These are phyloP conservation scores for Agonum fuliginosum DNA, from an alignment of 2,888 invertebrate genomes.

Conservation along the genomic window DNA sequence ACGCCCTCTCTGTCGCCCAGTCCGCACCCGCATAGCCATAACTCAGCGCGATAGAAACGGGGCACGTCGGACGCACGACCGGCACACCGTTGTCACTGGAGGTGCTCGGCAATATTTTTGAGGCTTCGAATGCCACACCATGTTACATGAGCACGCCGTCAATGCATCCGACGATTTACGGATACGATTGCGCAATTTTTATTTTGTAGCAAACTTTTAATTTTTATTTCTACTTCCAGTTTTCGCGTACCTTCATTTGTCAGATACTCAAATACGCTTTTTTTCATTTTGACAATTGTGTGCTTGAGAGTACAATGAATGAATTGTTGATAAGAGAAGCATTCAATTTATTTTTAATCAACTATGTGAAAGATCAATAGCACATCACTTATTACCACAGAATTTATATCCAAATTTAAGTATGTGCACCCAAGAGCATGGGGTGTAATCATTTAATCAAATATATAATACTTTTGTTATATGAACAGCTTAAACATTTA, in stretches of 20 bases:
- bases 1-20: conserved; percentile 25
- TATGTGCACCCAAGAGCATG: conserved; percentile 10
- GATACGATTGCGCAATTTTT: conserved; percentile 28
- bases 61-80: conserved; percentile 48
- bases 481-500: neutral
- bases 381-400: conserved; percentile 14
- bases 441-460: conserved; percentile 5
- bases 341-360: conserved; percentile 12
- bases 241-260: neutral
- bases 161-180: conserved; percentile 53
- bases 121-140: conserved; percentile 55
- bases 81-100: conserved; percentile 53
- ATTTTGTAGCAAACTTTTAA: conserved; percentile 28
- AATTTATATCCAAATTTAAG: conserved; percentile 45
- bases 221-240: conserved; percentile 13
- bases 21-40: conserved; percentile 47
- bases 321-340: neutral
- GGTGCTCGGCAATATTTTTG: conserved; percentile 56
- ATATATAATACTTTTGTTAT: conserved; percentile 15
- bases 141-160: conserved; percentile 54
- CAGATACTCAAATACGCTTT: too few species aligned
- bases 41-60: conserved; percentile 55
- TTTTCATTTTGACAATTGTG: neutral
- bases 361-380: conserved; percentile 39
- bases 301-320: neutral